Evolutionary conservation across 2,888 invertebrate genomes (phyloP), one percentile per base, ranked within the genome.

Genomic region (Drosophila prostipennis): DNA sequence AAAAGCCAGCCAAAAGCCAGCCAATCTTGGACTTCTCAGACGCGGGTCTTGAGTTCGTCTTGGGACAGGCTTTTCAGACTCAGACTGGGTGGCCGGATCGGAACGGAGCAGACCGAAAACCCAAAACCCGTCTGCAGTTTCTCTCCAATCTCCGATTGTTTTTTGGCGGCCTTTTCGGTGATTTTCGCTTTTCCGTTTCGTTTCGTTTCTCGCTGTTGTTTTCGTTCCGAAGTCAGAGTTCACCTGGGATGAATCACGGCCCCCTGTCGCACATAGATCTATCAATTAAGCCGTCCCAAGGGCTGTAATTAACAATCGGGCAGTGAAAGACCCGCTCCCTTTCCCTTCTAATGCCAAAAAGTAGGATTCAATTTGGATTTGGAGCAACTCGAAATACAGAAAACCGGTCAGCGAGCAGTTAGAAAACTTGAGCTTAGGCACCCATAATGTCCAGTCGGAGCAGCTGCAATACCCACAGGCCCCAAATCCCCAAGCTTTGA

Each of bases 351-450:
- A 61, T 63, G 61, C n/a, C 61, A 16, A 63, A 61, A 40, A 59
- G 61, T 61, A 40, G 63, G 16, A 61, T 63, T 61, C 37, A 63
- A 63, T 63, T 63, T 61, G 61, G 61, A 63, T 63, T 63, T 61
- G 61, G 61, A 63, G 61, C 61, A 63, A 16, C 45, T 26, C 7
- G 2, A 13, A 39, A 32, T 32, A 52, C 36, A n/a, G 2, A 8
- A 60, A 61, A 60, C 61, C 61, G 39, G 63, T 63, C 37, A 14
- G 36, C 14, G 2, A 45, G 8, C 60, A 19, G 61, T 60, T 63
- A 63, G 61, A 63, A 63, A 63, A 40, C 40, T 16, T 32, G 26
- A 61, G 39, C 26, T 16, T 23, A 34, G 60, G 39, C 63, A 61
- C 46, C 63, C 57, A 51, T 40, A 40, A 19, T 52, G 58, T 58